These are phyloP conservation scores for Poecilia latipinna DNA, from an alignment of 2,113 vertebrate genomes.

Conservation along the genomic window DNA sequence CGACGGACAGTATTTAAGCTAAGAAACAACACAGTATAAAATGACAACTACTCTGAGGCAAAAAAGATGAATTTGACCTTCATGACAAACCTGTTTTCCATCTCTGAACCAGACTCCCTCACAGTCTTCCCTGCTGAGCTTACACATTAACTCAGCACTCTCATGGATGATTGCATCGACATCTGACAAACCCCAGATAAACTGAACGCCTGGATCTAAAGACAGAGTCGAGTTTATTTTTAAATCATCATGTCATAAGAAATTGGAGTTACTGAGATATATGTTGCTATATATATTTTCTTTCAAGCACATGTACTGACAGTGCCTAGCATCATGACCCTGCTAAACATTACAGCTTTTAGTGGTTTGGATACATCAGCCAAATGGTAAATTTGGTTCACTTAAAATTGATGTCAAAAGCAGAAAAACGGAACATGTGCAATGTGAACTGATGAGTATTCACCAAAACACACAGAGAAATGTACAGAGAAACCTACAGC, in stretches of 20 bases:
- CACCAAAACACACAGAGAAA: background rate
- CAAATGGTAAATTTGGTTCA: background rate
- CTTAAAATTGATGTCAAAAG: no score
- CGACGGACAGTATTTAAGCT: background rate
- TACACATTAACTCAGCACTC: constrained; percentile 79
- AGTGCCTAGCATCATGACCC: background rate
- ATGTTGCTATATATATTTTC: background rate
- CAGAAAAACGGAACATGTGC: no score
- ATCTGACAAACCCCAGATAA: constrained; percentile 83
- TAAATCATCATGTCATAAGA: background rate
- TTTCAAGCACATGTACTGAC: background rate
- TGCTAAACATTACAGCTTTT: background rate
- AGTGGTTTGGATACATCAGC: background rate
- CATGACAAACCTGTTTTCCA: constrained; percentile 80
- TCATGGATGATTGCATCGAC: constrained; percentile 77
- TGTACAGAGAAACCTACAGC: background rate
- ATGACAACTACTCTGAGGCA: background rate
- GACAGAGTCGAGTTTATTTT: background rate
- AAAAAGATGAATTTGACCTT: background rate
- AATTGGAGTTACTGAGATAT: background rate
- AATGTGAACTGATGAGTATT: background rate
- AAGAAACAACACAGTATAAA: background rate
- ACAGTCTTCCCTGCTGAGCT: constrained; percentile 79
- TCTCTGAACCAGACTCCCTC: constrained; percentile 88
- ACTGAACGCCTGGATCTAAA: constrained; percentile 75